Base-by-base conservation (phyloP, 2,113 vertebrate genomes). In the Bombycilla garrulus region DNA sequence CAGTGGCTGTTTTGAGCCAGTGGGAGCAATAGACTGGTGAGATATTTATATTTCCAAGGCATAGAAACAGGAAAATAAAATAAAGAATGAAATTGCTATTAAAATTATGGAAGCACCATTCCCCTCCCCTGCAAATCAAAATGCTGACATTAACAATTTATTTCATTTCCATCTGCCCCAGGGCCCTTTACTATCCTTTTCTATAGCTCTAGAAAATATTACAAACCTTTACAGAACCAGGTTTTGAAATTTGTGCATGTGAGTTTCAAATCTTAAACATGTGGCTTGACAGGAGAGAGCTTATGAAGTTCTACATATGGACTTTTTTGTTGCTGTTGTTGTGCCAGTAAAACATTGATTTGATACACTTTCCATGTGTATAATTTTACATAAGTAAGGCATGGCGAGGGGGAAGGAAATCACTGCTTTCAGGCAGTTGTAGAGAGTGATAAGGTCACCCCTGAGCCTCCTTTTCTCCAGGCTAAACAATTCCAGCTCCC, bases 141-240 rank as follows among this genome's bases (percentile, higher is more conserved):
- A 81, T 70, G 60, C 54, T 90, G 69, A 72, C 45, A 88, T 73
- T 77, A 90, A 69, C 22, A 81, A 62, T 90, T 92, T 91, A 73
- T 92, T 91, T 86, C 22, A 57, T 65, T 15, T 60, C 48, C 2
- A 0, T 50, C 33, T 76, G 22, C 57, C 65, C 76, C 6, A 16
- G 15, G 14, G 20, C 15, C 40, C 17, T 71, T 92, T 91, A 24
- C 21, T 72, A 44, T 80, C 58, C 18, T 36, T 25, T 69, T 93
- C 50, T 67, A 79, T 65, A 65, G 22, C 45, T 77, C 71, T 80
- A 74, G 21, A 88, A 92, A 65, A 16, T 60, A 57, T 57, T 31
- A 31, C 7, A 72, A 72, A 67, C 19, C 22, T 90, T 90, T 82
- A 85, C 5, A 80, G n/a, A 90, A 45, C 7, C n/a, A 61, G 13